A percentile compares a stretch with the other conserved stretches of the same genome.
Conservation (phyloP, 2,888 invertebrate species). For the Ceriagrion tenellum region DNA sequence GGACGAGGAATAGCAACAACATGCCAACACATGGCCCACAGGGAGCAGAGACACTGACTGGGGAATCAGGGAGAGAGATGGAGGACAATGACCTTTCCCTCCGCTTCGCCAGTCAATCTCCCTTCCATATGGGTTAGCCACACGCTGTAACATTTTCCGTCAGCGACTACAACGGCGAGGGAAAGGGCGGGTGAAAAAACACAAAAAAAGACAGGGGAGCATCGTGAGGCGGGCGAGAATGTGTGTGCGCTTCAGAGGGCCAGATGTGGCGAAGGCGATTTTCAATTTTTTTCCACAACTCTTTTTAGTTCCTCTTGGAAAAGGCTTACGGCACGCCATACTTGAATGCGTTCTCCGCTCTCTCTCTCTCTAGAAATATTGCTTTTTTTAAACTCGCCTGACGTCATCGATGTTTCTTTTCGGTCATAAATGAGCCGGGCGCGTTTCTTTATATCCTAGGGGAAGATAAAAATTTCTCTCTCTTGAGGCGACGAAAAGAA, state of each 20-base stretch:
- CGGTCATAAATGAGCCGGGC: neutral
- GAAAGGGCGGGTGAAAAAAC: too few relatives aligned
- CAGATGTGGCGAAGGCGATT: slow-evolving; percentile 22
- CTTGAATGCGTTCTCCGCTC: neutral
- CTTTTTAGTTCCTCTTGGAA: neutral
- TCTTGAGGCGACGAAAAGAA: neutral
- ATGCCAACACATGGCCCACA: neutral
- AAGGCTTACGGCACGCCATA: neutral
- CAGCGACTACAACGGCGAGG: neutral
- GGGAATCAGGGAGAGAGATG: neutral
- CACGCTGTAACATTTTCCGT: slow-evolving; percentile 22
- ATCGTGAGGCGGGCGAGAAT: neutral
- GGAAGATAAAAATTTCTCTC: neutral
- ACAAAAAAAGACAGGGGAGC: neutral
- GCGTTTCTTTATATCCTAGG: neutral
- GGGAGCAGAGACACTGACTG: neutral
- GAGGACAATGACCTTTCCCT: slow-evolving; percentile 26
- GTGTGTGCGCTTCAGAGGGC: neutral
- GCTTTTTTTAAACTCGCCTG: neutral
- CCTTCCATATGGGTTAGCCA: slow-evolving; percentile 32
- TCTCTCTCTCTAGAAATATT: neutral
- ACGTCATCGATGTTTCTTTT: neutral
- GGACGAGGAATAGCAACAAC: neutral
- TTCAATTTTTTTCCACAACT: neutral
- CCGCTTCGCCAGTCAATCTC: slow-evolving; percentile 25